A percentile compares a stretch with the other conserved stretches of the same genome.
Evolutionary conservation across 2,888 invertebrate species (phyloP).

Genomic region (Osmoderma eremita): DNA sequence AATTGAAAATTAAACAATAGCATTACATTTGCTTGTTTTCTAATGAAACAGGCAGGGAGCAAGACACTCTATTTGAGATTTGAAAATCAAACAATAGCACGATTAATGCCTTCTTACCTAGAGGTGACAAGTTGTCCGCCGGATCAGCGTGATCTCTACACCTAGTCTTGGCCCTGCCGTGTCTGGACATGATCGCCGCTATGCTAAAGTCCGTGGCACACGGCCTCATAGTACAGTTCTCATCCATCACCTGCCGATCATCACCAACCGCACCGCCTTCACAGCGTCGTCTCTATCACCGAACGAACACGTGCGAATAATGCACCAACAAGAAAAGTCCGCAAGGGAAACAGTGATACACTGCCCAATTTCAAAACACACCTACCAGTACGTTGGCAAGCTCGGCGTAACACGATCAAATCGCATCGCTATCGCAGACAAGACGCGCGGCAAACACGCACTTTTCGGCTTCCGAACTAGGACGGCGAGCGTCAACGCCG

Average conservation of each 20-base stretch:
- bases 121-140: constrained; percentile 59
- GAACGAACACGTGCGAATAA: constrained; percentile 16
- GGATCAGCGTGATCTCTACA: constrained; percentile 61
- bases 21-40: too few relatives aligned
- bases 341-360: not conserved
- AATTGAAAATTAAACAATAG: too few relatives aligned
- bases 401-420: not conserved
- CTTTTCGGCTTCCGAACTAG: not conserved
- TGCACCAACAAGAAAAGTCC: constrained; percentile 22
- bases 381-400: not conserved
- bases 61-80: not conserved
- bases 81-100: not conserved
- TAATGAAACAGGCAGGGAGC: too few relatives aligned
- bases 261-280: constrained; percentile 60
- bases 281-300: constrained; percentile 48
- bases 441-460: not conserved
- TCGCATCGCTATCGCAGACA: too few relatives aligned
- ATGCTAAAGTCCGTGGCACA: constrained; percentile 96
- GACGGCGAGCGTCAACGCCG: not conserved
- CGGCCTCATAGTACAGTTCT: constrained; percentile 76
- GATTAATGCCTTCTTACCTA: constrained; percentile 56
- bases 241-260: constrained; percentile 65
- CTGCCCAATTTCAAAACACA: not conserved
- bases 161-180: constrained; percentile 69
- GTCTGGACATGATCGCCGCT: constrained; percentile 92